Evolutionary conservation across 2,797 vertebrate genomes (phyloP).

Genomic region (Hoplostethus mediterraneus): DNA sequence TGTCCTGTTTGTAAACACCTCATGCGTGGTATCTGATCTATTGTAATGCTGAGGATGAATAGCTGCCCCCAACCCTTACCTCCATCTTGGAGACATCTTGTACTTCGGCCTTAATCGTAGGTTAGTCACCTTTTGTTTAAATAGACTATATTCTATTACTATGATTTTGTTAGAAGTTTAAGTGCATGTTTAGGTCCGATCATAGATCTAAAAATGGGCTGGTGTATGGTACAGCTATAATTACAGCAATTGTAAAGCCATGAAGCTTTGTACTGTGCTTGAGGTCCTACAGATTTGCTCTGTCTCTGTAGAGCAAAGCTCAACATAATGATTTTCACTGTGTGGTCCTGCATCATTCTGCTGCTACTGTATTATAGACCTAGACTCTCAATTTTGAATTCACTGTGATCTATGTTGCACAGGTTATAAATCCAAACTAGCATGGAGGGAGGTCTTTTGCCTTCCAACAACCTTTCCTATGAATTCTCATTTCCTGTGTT

Average conservation of each 20-base stretch:
- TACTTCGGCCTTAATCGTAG: conserved; percentile 26
- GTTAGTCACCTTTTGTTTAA: conserved; percentile 9
- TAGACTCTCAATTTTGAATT: conserved; percentile 47
- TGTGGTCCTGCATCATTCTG: conserved; percentile 61
- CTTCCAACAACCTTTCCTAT: conserved; percentile 24
- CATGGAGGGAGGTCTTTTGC: conserved; percentile 33
- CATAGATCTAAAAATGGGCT: conserved; percentile 37
- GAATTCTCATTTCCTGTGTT: conserved; percentile 34
- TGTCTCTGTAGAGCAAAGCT: conserved; percentile 55
- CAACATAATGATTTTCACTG: conserved; percentile 44
- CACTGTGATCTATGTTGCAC: conserved; percentile 36
- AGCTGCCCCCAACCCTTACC: not conserved
- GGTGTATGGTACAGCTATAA: conserved; percentile 20
- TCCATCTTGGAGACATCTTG: not conserved
- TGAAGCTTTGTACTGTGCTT: conserved; percentile 31
- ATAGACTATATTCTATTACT: conserved; percentile 23
- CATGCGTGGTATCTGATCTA: not conserved
- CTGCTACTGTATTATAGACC: not conserved
- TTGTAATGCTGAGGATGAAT: not conserved
- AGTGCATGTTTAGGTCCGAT: conserved; percentile 47
- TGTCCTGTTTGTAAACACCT: not conserved
- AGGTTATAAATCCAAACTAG: conserved; percentile 49
- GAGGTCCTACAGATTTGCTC: conserved; percentile 37
- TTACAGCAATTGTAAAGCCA: conserved; percentile 39
- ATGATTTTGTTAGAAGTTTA: conserved; percentile 29